Conservation (phyloP, 2,888 invertebrate genomes). For the Dynastes tityus region DNA sequence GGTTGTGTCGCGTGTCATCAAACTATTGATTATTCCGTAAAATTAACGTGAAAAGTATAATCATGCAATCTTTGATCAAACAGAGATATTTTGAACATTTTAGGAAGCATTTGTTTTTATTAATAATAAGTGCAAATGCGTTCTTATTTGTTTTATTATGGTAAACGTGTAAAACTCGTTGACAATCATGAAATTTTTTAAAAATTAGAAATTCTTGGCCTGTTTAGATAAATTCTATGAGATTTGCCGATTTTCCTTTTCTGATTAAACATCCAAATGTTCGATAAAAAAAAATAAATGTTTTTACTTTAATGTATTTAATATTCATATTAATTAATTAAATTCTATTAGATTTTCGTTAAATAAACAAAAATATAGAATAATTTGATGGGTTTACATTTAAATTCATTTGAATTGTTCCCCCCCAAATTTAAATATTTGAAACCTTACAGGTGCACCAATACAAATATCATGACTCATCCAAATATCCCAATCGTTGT, state of each 20-base stretch:
- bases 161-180: not conserved
- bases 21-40: conserved; percentile 59
- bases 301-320: no score
- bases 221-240: no score
- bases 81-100: conserved; percentile 35
- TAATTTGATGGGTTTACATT: no score
- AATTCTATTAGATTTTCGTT: no score
- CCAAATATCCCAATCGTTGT: not conserved
- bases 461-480: not conserved
- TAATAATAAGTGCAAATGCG: not conserved
- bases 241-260: no score
- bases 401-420: no score
- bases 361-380: no score
- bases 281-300: no score
- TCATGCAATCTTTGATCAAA: conserved; percentile 56
- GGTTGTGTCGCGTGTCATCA: conserved; percentile 60
- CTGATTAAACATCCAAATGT: no score
- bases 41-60: conserved; percentile 54
- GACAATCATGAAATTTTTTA: no score
- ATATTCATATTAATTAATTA: no score
- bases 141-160: not conserved
- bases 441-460: not conserved
- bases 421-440: not conserved
- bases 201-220: no score
- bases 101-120: not conserved